These are phyloP conservation scores for Nerophis lumbriciformis DNA, from an alignment of 2,113 vertebrate species.

Conservation along the genomic window DNA sequence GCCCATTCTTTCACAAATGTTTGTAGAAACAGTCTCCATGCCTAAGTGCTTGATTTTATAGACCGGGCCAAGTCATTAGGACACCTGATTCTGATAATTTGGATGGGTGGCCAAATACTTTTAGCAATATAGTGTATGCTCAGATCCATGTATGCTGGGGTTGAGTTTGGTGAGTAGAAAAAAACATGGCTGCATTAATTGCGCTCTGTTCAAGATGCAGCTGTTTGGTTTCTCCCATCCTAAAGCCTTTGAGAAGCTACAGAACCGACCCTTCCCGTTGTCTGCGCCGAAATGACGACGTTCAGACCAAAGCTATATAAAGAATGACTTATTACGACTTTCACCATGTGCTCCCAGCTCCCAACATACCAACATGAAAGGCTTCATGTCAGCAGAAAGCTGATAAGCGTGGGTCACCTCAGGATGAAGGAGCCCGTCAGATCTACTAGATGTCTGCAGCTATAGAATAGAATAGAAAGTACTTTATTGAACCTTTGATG, in stretches of 20 bases:
- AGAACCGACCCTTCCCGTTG: constrained; percentile 74
- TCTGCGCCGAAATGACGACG: constrained; percentile 44
- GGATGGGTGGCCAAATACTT: too few relatives aligned
- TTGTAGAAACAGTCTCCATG: too few relatives aligned
- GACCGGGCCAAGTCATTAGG: too few relatives aligned
- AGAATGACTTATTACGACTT: constrained; percentile 54
- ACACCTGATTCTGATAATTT: too few relatives aligned
- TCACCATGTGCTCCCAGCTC: constrained; percentile 30
- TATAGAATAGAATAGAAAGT: neutral
- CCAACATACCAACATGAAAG: constrained; percentile 49
- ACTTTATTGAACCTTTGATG: too few relatives aligned
- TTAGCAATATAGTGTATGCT: too few relatives aligned
- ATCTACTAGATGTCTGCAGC: constrained; percentile 43
- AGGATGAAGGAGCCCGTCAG: constrained; percentile 47
- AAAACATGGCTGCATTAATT: neutral
- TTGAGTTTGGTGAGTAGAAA: neutral
- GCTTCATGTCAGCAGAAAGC: constrained; percentile 44
- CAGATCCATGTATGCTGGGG: too few relatives aligned
- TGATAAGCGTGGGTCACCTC: constrained; percentile 63
- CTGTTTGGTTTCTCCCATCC: constrained; percentile 67
- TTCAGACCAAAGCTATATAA: constrained; percentile 43
- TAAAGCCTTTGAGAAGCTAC: constrained; percentile 67
- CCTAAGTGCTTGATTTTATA: too few relatives aligned
- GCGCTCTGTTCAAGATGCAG: constrained; percentile 60
- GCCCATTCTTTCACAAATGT: too few relatives aligned